A percentile compares a stretch with the other conserved stretches of the same genome.
Conservation (phyloP, 2,888 invertebrate species). For the Didymodactylos carnosus region DNA sequence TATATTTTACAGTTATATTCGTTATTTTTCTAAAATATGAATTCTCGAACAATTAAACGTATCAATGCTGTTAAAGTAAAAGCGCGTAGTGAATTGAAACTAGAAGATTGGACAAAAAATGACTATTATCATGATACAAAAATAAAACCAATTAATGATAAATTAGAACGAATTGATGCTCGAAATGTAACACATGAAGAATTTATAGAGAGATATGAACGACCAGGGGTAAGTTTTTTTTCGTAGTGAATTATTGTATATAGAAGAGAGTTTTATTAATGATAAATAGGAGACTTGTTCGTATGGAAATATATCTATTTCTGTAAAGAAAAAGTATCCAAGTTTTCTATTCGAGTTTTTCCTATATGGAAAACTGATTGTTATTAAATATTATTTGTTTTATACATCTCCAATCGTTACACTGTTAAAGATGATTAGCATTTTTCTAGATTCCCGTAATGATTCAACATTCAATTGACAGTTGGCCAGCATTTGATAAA, state of each 20-base stretch:
- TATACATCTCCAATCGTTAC: no score
- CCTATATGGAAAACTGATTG: no score
- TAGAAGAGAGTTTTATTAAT: no score
- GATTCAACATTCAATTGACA: conserved; percentile 58
- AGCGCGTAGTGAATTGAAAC: background rate
- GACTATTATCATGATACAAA: background rate
- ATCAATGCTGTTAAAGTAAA: background rate
- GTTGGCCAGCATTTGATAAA: conserved; percentile 69
- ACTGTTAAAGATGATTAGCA: no score
- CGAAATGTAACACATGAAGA: conserved; percentile 51
- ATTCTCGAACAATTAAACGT: background rate
- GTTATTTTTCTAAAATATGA: background rate
- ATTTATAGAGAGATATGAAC: conserved; percentile 75
- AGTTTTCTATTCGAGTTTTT: no score
- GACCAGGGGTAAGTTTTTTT: no score
- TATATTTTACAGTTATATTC: background rate
- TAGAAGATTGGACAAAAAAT: background rate
- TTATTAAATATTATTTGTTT: no score
- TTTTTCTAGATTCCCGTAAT: conserved; percentile 91
- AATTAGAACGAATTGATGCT: conserved; percentile 62
- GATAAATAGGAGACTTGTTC: no score
- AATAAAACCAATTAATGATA: no score
- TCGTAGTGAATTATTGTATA: no score
- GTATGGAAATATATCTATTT: no score
- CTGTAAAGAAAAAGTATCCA: no score